phyloP scores from a whole-genome alignment of 2,113 vertebrate species.

The Ascaphus truei region DNA sequence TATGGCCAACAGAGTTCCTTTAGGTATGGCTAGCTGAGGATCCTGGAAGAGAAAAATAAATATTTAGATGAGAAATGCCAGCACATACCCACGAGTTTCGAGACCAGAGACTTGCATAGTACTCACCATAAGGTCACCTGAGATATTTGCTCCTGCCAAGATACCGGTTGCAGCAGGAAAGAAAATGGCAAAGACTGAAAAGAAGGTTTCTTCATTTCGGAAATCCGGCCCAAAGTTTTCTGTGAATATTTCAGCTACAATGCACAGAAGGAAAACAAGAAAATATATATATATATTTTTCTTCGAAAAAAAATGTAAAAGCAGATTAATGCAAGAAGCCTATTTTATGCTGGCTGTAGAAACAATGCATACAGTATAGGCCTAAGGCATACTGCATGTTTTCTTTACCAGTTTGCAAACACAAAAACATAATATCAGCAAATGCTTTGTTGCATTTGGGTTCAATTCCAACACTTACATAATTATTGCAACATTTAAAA shows the following conservation, averaged over 20 bases:
- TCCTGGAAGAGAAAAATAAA: constrained; percentile 68
- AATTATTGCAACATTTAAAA: too few relatives aligned
- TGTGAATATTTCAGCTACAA: constrained; percentile 79
- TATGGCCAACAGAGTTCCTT: constrained; percentile 92
- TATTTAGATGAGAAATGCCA: neutral
- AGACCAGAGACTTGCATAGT: neutral
- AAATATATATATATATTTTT: neutral
- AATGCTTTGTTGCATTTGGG: too few relatives aligned
- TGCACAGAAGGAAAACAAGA: neutral
- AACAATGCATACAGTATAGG: too few relatives aligned
- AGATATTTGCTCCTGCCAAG: constrained; percentile 96
- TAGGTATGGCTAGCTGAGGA: constrained; percentile 92
- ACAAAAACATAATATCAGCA: too few relatives aligned
- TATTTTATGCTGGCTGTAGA: too few relatives aligned
- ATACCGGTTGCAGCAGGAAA: constrained; percentile 97
- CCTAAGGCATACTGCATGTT: too few relatives aligned
- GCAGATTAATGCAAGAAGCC: too few relatives aligned
- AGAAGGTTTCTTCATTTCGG: constrained; percentile 75
- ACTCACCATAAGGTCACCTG: constrained; percentile 94
- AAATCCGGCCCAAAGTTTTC: constrained; percentile 96
- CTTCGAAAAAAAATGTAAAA: neutral
- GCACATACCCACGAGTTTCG: neutral
- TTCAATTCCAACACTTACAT: too few relatives aligned
- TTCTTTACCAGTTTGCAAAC: too few relatives aligned
- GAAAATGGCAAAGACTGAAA: constrained; percentile 95